Evolutionary conservation across 2,888 invertebrate species (phyloP), one percentile per base, ranked within the genome.

Genomic region (Euclidia mi): DNA sequence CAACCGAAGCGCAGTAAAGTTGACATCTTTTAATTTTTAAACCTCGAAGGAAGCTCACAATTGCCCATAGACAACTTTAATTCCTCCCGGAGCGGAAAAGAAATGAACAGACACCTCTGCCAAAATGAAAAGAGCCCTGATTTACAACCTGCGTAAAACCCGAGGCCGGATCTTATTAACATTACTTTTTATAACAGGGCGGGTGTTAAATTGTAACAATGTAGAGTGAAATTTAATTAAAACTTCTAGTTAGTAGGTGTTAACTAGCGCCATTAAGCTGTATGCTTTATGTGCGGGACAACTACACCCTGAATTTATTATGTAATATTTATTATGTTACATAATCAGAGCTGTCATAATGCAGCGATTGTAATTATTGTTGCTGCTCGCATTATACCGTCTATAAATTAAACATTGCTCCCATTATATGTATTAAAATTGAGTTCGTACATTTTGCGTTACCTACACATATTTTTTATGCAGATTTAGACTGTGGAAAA

Each of bases 221-320:
- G 92, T 88, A 84, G 87, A 88, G 81, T 84, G 86, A 89, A 91
- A 89, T 92, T 93, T 92, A 92, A 93, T 92, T 93, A 92, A 93
- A 93, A 85, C 82, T 82, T 86, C 90, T 87, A 85, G 85, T 85
- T 85, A 83, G 85, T 71, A 85, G 83, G 88, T 89, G 89, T 85
- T 93, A 89, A 91, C 90, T 89, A 85, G 82, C 77, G 75, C 71
- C 78, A 84, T 91, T 88, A 91, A 90, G 87, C 80, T 78, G 81
- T 79, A 78, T 81, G 81, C 60, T 81, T 82, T 76, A 74, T 73
- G 64, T 60, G 45, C 56, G 66, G 66, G 78, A 78, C 72, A 75
- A 78, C 74, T 78, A 71, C 72, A 55, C 59, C 55, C 47, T 53
- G 57, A 60, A 60, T 65, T 50, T 60, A 55, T 57, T 63, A 56